Evolutionary conservation across 2,797 vertebrate species (phyloP).

Genomic region (Esox masquinongy): DNA sequence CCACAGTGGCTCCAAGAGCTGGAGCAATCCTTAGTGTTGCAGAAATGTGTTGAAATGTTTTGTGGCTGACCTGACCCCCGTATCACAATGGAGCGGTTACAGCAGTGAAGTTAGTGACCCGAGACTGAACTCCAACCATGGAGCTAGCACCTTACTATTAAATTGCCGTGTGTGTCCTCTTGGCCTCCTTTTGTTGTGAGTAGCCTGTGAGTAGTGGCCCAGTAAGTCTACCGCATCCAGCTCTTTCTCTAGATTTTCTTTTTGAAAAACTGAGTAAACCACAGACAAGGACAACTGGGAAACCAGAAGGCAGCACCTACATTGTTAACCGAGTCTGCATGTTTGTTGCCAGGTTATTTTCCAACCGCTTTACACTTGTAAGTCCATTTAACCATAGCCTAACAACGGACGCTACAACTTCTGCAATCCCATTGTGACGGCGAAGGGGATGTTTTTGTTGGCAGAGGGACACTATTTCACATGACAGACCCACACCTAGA

Average conservation of each 20-base stretch:
- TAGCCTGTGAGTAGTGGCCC: not conserved
- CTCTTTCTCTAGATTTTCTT: not conserved
- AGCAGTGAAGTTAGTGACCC: not conserved
- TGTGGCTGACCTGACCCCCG: not conserved
- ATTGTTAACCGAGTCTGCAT: not conserved
- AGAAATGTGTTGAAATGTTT: not conserved
- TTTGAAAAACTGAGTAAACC: slow-evolving; percentile 1
- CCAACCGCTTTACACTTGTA: not conserved
- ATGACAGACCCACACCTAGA: not conserved
- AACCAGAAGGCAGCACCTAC: not conserved
- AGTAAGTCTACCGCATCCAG: not conserved
- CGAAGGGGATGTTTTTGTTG: too few species aligned
- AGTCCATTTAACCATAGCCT: not conserved
- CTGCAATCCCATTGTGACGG: too few species aligned
- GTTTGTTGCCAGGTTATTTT: not conserved
- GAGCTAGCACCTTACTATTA: not conserved
- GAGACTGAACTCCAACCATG: not conserved
- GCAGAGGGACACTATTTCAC: not conserved
- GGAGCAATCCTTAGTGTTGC: too few species aligned
- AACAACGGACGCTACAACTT: too few species aligned
- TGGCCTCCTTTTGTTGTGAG: too few species aligned
- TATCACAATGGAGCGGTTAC: not conserved
- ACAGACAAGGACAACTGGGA: not conserved
- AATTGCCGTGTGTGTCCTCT: not conserved
- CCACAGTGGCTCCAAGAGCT: not conserved